phyloP scores from a whole-genome alignment of 2,113 vertebrate genomes.

The Indicator indicator region DNA sequence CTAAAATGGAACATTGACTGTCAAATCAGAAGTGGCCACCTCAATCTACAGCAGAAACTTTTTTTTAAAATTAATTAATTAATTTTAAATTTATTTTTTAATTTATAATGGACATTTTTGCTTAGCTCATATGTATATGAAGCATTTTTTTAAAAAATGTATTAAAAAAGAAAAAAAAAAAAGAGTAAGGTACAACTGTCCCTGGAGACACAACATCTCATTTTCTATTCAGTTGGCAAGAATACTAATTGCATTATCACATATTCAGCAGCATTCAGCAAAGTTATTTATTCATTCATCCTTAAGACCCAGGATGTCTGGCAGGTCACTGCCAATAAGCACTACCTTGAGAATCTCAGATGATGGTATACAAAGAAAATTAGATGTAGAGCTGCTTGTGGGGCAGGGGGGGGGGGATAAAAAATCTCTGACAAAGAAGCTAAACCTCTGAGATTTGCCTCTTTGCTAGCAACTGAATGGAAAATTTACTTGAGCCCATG shows the following conservation, averaged over 20 bases:
- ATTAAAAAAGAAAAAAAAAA: not conserved
- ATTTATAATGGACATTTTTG: slow-evolving; percentile 63
- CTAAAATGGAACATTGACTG: slow-evolving; percentile 34
- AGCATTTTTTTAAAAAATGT: slow-evolving; percentile 39
- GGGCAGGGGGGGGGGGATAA: not conserved
- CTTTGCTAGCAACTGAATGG: slow-evolving; percentile 10
- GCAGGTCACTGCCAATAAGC: slow-evolving; percentile 76
- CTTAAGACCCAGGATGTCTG: slow-evolving; percentile 71
- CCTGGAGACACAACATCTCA: slow-evolving; percentile 69
- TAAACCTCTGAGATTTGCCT: slow-evolving; percentile 62
- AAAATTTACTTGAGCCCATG: slow-evolving; percentile 34
- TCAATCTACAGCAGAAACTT: slow-evolving; percentile 50
- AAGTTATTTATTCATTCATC: slow-evolving; percentile 80
- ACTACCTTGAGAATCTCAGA: slow-evolving; percentile 71
- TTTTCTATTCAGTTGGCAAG: slow-evolving; percentile 77
- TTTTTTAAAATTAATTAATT: too few relatives aligned
- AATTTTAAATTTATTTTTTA: not conserved
- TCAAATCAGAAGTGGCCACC: slow-evolving; percentile 23
- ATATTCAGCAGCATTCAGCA: slow-evolving; percentile 76
- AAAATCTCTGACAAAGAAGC: slow-evolving; percentile 32
- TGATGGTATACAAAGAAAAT: slow-evolving; percentile 65
- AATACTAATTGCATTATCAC: slow-evolving; percentile 81
- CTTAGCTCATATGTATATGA: slow-evolving; percentile 58
- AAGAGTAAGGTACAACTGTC: slow-evolving; percentile 43
- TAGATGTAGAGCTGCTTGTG: slow-evolving; percentile 53